Evolutionary conservation across 2,888 invertebrate genomes (phyloP).

Genomic region (Hymenopus coronatus): DNA sequence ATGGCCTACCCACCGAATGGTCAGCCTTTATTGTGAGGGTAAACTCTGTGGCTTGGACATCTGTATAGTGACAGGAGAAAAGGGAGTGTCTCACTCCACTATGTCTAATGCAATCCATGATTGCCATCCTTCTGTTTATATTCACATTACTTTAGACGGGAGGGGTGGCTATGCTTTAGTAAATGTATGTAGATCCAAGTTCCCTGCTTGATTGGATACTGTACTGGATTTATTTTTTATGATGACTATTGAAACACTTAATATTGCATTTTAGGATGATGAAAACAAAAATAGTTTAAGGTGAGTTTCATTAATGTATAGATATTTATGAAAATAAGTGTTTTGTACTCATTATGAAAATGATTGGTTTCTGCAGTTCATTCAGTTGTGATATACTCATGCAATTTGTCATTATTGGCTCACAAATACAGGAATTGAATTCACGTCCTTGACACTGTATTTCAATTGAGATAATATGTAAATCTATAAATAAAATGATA

Average conservation of each 20-base stretch:
- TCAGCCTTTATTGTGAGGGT: constrained; percentile 24
- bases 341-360: not conserved
- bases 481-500: not conserved
- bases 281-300: not conserved
- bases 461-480: not conserved
- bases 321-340: not conserved
- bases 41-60: not conserved
- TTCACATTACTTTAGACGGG: not conserved
- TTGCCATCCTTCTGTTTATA: constrained; percentile 2
- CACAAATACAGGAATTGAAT: not conserved
- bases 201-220: not conserved
- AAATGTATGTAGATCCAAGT: not conserved
- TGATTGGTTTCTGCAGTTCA: not conserved
- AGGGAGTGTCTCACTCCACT: not conserved
- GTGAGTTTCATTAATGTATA: not conserved
- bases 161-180: not conserved
- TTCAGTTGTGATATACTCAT: not conserved
- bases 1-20: constrained; percentile 14
- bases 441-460: not conserved
- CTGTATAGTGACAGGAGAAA: not conserved
- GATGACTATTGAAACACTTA: not conserved
- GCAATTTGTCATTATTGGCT: not conserved
- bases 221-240: constrained; percentile 3
- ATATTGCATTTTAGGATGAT: not conserved
- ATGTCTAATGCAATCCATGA: not conserved